phyloP scores from a whole-genome alignment of 2,113 vertebrate species.

The Melanostigma gelatinosum region DNA sequence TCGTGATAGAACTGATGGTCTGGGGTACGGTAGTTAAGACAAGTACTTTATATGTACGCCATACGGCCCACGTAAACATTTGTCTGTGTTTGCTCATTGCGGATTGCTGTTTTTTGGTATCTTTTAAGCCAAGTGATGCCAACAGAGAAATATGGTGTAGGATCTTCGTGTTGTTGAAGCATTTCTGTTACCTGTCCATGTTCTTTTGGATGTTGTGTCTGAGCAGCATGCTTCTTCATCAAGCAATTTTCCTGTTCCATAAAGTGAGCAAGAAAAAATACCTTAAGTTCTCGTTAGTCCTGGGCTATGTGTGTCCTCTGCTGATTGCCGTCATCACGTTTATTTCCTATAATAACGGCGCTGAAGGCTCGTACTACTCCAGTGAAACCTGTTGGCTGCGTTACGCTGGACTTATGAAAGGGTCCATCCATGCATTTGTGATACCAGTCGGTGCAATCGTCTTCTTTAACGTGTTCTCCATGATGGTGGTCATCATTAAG shows the following conservation, averaged over 20 bases:
- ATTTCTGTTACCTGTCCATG: slow-evolving; percentile 90
- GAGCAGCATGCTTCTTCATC: slow-evolving; percentile 90
- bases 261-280: slow-evolving; percentile 86
- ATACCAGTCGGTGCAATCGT: slow-evolving; percentile 87
- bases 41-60: slow-evolving; percentile 87
- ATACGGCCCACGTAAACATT: slow-evolving; percentile 90
- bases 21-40: slow-evolving; percentile 91
- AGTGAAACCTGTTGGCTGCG: slow-evolving; percentile 86
- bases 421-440: slow-evolving; percentile 86
- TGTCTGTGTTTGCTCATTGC: slow-evolving; percentile 85
- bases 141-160: slow-evolving; percentile 68
- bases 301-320: slow-evolving; percentile 90
- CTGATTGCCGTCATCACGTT: slow-evolving; percentile 85
- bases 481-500: slow-evolving; percentile 88
- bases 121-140: background rate
- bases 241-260: slow-evolving; percentile 88
- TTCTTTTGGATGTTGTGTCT: slow-evolving; percentile 96
- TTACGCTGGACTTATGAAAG: slow-evolving; percentile 72
- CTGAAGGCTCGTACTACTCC: slow-evolving; percentile 71
- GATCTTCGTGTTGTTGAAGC: slow-evolving; percentile 84
- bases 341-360: slow-evolving; percentile 66
- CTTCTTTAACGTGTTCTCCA: slow-evolving; percentile 85
- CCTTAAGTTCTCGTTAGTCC: slow-evolving; percentile 79
- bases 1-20: slow-evolving; percentile 85
- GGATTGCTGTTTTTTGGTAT: slow-evolving; percentile 85